phyloP scores from a whole-genome alignment of 2,888 invertebrate genomes.

The Erannis defoliaria region DNA sequence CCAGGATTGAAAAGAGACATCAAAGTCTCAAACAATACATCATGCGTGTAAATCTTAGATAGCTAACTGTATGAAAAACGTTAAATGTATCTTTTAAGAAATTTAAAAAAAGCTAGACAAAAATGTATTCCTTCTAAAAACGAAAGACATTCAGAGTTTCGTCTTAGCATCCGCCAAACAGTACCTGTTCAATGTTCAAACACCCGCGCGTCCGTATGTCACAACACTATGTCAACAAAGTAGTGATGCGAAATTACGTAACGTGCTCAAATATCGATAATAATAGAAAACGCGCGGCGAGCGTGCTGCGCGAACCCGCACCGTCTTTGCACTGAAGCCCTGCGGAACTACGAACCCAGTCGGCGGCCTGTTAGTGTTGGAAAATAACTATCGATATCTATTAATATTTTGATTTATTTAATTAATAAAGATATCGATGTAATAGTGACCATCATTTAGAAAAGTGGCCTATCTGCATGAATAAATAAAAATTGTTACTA shows the following conservation, averaged over 20 bases:
- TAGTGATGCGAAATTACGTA: conserved; percentile 33
- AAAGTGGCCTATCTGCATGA: too few relatives aligned
- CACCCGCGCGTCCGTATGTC: conserved; percentile 22
- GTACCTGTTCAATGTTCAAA: conserved; percentile 24
- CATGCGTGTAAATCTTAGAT: too few relatives aligned
- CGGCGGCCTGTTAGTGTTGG: conserved; percentile 11
- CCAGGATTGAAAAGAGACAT: too few relatives aligned
- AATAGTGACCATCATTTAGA: neutral
- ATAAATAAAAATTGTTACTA: too few relatives aligned
- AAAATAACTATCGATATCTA: conserved; percentile 14
- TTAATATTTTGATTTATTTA: neutral
- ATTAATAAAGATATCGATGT: neutral
- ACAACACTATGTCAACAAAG: conserved; percentile 30
- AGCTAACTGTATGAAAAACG: too few relatives aligned
- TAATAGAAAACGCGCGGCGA: conserved; percentile 14
- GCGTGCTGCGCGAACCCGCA: conserved; percentile 16
- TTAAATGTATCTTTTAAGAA: too few relatives aligned
- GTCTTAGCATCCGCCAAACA: conserved; percentile 1
- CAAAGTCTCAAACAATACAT: too few relatives aligned
- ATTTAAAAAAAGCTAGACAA: too few relatives aligned
- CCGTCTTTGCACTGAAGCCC: conserved; percentile 24
- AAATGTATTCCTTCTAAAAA: neutral
- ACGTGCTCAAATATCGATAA: conserved; percentile 27
- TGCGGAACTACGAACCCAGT: neutral
- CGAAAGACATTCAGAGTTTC: too few relatives aligned